Evolutionary conservation across 2,797 vertebrate species (phyloP).

Genomic region (Coregonus sp.): DNA sequence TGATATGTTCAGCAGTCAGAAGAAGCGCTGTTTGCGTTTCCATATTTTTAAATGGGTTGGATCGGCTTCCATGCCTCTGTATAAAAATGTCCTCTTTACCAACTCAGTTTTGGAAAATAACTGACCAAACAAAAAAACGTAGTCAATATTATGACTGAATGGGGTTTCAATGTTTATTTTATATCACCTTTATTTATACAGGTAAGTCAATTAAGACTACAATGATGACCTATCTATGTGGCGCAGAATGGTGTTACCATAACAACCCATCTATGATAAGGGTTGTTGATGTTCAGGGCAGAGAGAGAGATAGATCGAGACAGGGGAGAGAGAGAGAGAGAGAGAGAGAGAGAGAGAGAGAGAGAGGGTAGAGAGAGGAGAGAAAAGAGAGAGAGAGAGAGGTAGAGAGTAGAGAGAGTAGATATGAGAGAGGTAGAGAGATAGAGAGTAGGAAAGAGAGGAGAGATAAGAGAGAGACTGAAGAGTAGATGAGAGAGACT

Average conservation of each 20-base stretch:
- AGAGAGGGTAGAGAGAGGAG: not conserved
- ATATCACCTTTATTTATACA: too few relatives aligned
- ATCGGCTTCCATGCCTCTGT: not conserved
- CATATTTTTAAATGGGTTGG: not conserved
- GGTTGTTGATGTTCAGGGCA: not conserved
- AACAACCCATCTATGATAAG: not conserved
- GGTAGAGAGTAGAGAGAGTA: not conserved
- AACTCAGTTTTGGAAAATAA: not conserved
- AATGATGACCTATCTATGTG: too few relatives aligned
- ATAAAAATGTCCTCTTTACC: not conserved
- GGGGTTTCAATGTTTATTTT: not conserved
- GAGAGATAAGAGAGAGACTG: conserved; percentile 18
- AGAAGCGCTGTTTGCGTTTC: conserved; percentile 1
- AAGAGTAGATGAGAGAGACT: not conserved
- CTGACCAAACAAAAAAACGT: not conserved
- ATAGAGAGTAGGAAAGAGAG: too few relatives aligned
- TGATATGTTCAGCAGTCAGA: not conserved
- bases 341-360: too few relatives aligned
- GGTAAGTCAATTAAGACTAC: too few relatives aligned
- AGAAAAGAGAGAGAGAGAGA: not conserved
- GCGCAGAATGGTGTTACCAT: not conserved
- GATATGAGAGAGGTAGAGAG: too few relatives aligned
- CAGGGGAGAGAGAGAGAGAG: not conserved
- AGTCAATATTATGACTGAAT: conserved; percentile 13
- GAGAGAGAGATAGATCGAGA: not conserved